Conservation (phyloP, 2,888 invertebrate species). For the Volucella bombylans region DNA sequence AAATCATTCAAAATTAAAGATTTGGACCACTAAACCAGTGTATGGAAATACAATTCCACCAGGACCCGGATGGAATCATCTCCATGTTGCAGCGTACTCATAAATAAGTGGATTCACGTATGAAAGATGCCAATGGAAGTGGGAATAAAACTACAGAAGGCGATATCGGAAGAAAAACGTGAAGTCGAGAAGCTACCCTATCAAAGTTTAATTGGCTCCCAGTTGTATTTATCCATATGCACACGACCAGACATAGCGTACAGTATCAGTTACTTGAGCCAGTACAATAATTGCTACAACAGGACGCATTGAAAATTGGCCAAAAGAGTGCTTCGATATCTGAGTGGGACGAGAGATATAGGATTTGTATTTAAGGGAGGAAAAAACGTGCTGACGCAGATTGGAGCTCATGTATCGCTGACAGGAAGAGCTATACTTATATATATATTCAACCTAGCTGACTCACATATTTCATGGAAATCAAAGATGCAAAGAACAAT, state of each 20-base stretch:
- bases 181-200: no score
- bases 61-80: background rate
- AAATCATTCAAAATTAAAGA: background rate
- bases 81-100: background rate
- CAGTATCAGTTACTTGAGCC: background rate
- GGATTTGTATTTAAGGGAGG: no score
- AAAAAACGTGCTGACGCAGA: no score
- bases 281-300: background rate
- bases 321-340: background rate
- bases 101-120: no score
- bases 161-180: background rate
- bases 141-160: background rate
- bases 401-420: background rate
- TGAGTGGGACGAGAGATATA: no score
- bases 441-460: background rate
- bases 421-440: background rate
- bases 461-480: background rate
- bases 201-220: background rate
- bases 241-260: background rate
- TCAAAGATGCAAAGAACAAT: slow-evolving; percentile 55
- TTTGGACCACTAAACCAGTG: background rate
- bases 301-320: background rate
- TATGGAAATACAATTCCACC: background rate
- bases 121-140: no score
- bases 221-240: background rate